Conservation (phyloP, 2,797 vertebrate species). For the Hippoglossus hippoglossus region DNA sequence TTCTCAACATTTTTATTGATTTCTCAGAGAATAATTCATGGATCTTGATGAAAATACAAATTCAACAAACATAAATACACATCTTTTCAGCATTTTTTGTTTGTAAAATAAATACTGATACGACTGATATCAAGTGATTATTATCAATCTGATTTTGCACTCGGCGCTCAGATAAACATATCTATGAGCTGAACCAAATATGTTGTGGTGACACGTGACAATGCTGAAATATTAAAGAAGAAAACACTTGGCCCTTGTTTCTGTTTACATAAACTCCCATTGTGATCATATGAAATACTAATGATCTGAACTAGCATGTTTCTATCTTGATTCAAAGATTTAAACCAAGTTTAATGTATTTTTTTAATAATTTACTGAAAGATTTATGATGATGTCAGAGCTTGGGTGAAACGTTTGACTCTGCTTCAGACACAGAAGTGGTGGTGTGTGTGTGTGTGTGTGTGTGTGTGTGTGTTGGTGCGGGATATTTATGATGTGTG, state of each 20-base stretch:
- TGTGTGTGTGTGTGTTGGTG: not conserved
- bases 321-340: slow-evolving; percentile 13
- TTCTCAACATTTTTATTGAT: too few relatives aligned
- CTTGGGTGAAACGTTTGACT: slow-evolving; percentile 20
- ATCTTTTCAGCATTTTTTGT: too few relatives aligned
- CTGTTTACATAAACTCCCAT: not conserved
- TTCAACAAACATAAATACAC: too few relatives aligned
- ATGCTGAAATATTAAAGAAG: not conserved
- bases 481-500: slow-evolving; percentile 56
- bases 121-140: too few relatives aligned
- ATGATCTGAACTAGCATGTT: not conserved
- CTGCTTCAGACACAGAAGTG: slow-evolving; percentile 3
- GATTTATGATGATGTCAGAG: slow-evolving; percentile 25
- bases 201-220: too few relatives aligned
- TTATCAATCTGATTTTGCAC: not conserved
- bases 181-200: not conserved
- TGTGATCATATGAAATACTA: not conserved
- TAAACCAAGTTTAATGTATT: not conserved
- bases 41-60: too few relatives aligned
- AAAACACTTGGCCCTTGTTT: not conserved
- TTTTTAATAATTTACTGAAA: not conserved
- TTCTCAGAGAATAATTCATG: too few relatives aligned
- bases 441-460: slow-evolving; percentile 7
- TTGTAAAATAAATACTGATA: too few relatives aligned
- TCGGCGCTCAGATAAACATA: not conserved